A percentile compares a stretch with the other conserved stretches of the same genome.
These are phyloP conservation scores for Percina caprodes DNA, from an alignment of 2,113 vertebrate genomes.

Conservation along the genomic window DNA sequence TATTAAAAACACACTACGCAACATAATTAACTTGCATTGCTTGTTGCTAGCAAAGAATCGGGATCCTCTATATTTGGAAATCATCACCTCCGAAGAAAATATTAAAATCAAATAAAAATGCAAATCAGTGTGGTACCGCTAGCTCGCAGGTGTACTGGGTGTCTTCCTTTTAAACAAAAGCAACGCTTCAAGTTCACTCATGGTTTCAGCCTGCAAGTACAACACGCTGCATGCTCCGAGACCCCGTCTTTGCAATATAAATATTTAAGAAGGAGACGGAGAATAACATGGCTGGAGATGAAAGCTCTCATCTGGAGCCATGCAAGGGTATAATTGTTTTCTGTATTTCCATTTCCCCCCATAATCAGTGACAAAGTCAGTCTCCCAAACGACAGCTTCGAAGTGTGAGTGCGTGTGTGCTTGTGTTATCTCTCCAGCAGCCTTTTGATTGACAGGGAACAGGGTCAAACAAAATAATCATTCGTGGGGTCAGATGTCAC, in stretches of 20 bases:
- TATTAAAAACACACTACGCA: slow-evolving; percentile 80
- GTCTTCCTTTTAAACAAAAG: slow-evolving; percentile 64
- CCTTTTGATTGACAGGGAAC: slow-evolving; percentile 69
- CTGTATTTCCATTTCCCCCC: slow-evolving; percentile 74
- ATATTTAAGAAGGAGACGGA: slow-evolving; percentile 78
- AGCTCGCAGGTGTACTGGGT: slow-evolving; percentile 68
- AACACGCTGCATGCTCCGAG: slow-evolving; percentile 63
- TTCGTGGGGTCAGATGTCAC: slow-evolving; percentile 58
- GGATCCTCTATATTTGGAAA: slow-evolving; percentile 80
- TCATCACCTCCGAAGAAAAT: slow-evolving; percentile 75
- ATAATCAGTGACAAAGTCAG: slow-evolving; percentile 67
- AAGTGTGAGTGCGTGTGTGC: slow-evolving; percentile 12
- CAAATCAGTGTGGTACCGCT: slow-evolving; percentile 72
- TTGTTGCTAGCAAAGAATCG: slow-evolving; percentile 68
- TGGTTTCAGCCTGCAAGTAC: slow-evolving; percentile 61
- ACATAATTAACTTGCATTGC: slow-evolving; percentile 79
- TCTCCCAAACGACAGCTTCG: slow-evolving; percentile 60
- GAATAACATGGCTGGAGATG: slow-evolving; percentile 72
- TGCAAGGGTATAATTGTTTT: slow-evolving; percentile 84
- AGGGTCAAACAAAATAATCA: slow-evolving; percentile 67
- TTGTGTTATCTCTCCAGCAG: slow-evolving; percentile 19
- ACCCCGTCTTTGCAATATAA: slow-evolving; percentile 73
- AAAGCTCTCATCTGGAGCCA: slow-evolving; percentile 75
- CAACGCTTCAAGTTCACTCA: slow-evolving; percentile 59
- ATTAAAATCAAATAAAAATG: slow-evolving; percentile 80